These are phyloP conservation scores for Pseudomyrmex flavicornis DNA, from an alignment of 1,140 invertebrate genomes.

Conservation along the genomic window DNA sequence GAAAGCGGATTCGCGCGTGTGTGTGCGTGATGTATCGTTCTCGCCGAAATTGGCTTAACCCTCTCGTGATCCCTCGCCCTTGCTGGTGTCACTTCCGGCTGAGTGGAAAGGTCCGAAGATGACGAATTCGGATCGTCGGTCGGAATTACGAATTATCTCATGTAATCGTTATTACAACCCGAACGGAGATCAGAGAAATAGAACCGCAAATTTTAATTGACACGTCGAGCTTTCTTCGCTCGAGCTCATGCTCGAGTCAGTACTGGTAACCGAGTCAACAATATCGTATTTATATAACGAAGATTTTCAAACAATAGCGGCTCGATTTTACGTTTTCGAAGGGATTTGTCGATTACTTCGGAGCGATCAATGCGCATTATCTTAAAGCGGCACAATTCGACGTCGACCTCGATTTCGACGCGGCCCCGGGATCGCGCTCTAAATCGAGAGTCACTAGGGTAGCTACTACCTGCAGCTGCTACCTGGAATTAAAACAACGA, in stretches of 20 bases:
- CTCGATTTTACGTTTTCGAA: constrained; percentile 1
- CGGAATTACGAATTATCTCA: constrained; percentile 29
- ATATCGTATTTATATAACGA: neutral
- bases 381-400: constrained; percentile 36
- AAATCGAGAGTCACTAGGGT: constrained; percentile 14
- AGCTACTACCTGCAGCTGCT: neutral
- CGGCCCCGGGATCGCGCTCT: neutral
- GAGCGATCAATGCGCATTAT: constrained; percentile 4
- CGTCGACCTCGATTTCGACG: constrained; percentile 27
- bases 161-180: constrained; percentile 21
- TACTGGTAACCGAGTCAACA: constrained; percentile 10
- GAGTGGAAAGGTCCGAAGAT: neutral
- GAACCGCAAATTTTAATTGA: no score
- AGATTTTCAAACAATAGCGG: constrained; percentile 20
- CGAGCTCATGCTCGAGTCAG: neutral
- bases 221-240: neutral
- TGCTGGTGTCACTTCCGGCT: constrained; percentile 10
- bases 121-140: neutral
- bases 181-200: no score
- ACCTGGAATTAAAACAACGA: constrained; percentile 18
- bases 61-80: neutral
- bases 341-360: constrained; percentile 20
- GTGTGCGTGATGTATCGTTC: constrained; percentile 11
- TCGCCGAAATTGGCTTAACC: constrained; percentile 53
- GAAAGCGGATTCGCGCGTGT: constrained; percentile 9